phyloP scores from a whole-genome alignment of 2,113 vertebrate genomes.

The Origma solitaria region DNA sequence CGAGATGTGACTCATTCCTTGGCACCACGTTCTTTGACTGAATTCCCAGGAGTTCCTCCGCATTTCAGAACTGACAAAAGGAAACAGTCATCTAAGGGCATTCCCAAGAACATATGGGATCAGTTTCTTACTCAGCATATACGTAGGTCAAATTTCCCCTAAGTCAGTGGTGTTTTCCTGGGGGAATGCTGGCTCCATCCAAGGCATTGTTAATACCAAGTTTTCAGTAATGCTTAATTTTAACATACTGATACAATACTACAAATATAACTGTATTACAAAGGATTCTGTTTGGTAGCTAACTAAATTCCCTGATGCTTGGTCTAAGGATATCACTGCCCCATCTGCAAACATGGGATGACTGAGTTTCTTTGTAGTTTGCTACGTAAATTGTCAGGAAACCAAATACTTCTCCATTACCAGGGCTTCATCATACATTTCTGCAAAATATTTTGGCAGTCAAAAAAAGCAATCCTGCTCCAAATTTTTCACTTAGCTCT shows the following conservation, averaged over 20 bases:
- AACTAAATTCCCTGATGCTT: neutral
- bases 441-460: neutral
- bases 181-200: neutral
- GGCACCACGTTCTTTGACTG: neutral
- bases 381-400: neutral
- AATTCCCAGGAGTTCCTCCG: slow-evolving; percentile 45
- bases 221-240: neutral
- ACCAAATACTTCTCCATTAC: neutral
- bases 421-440: neutral
- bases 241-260: neutral
- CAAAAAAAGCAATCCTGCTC: neutral
- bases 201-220: neutral
- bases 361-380: neutral
- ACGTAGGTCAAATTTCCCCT: slow-evolving; percentile 44
- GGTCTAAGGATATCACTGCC: neutral
- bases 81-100: slow-evolving; percentile 30
- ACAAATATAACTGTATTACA: neutral
- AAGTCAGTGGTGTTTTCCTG: slow-evolving; percentile 41
- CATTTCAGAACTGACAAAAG: neutral
- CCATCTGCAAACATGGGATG: neutral
- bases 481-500: neutral
- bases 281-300: neutral
- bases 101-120: slow-evolving; percentile 5
- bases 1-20: slow-evolving; percentile 23
- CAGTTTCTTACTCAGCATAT: slow-evolving; percentile 41